Percentiles rank a stretch among this genome's conserved stretches.
These are phyloP conservation scores for Cantharis nigra DNA, from an alignment of 2,888 invertebrate species.

Conservation along the genomic window DNA sequence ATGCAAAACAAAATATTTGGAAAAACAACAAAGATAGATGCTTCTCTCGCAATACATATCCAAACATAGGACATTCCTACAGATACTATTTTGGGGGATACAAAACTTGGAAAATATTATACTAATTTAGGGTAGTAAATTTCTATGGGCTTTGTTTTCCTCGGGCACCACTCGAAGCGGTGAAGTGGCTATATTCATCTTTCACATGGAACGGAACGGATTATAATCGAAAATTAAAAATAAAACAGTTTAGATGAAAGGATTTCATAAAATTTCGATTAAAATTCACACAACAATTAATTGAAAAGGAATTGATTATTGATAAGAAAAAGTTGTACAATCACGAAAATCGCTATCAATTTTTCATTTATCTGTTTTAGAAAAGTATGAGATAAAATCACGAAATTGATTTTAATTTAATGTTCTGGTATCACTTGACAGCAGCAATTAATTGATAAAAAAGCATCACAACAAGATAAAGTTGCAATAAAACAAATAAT, in stretches of 20 bases:
- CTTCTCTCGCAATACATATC: too few species aligned
- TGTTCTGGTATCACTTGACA: slow-evolving; percentile 11
- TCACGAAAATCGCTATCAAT: background rate
- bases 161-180: too few species aligned
- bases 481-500: slow-evolving; percentile 29
- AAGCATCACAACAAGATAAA: slow-evolving; percentile 28
- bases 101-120: too few species aligned
- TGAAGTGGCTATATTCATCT: background rate
- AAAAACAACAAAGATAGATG: too few species aligned
- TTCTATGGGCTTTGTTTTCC: too few species aligned
- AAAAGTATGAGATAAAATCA: background rate
- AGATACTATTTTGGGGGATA: too few species aligned
- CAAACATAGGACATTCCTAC: too few species aligned
- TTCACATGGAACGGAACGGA: background rate
- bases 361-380: background rate
- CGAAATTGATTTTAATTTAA: background rate
- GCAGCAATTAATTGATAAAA: slow-evolving; percentile 28
- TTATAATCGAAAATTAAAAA: background rate
- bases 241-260: background rate
- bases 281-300: background rate
- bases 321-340: background rate
- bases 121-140: too few species aligned
- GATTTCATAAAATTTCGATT: background rate
- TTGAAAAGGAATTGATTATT: background rate
- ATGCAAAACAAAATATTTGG: too few species aligned